Conservation (phyloP, 2,888 invertebrate species). For the Palloptera scutellata region DNA sequence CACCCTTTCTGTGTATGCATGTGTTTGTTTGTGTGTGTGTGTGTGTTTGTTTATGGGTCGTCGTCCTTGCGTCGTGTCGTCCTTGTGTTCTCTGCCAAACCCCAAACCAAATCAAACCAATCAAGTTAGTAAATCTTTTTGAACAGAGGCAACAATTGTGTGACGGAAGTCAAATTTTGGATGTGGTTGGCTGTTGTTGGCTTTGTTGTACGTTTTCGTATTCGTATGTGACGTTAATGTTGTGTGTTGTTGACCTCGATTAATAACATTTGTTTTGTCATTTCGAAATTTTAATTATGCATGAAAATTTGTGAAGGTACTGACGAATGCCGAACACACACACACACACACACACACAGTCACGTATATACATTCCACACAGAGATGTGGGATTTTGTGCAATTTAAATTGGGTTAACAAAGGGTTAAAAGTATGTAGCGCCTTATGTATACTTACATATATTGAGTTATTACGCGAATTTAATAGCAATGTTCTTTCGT, state of each 20-base stretch:
- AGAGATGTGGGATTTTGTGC: slow-evolving; percentile 42
- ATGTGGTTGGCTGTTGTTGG: background rate
- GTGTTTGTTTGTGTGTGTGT: no score
- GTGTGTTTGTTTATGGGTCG: no score
- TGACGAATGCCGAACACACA: no score
- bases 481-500: background rate
- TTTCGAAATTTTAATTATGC: slow-evolving; percentile 56
- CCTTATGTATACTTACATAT: background rate
- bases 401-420: slow-evolving; percentile 51
- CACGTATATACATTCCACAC: no score
- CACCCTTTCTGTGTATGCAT: no score
- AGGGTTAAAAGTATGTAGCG: background rate
- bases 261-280: slow-evolving; percentile 54
- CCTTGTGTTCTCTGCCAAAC: no score
- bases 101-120: no score
- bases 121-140: background rate
- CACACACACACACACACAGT: no score
- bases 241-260: slow-evolving; percentile 46
- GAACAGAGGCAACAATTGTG: background rate
- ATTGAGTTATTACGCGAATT: background rate
- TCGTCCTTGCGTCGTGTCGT: no score
- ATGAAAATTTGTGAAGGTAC: slow-evolving; percentile 52
- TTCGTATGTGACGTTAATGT: background rate
- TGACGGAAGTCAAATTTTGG: background rate
- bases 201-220: background rate